A percentile compares a stretch with the other conserved stretches of the same genome.
Evolutionary conservation across 2,113 vertebrate species (phyloP).

Genomic region (Oreochromis aureus): DNA sequence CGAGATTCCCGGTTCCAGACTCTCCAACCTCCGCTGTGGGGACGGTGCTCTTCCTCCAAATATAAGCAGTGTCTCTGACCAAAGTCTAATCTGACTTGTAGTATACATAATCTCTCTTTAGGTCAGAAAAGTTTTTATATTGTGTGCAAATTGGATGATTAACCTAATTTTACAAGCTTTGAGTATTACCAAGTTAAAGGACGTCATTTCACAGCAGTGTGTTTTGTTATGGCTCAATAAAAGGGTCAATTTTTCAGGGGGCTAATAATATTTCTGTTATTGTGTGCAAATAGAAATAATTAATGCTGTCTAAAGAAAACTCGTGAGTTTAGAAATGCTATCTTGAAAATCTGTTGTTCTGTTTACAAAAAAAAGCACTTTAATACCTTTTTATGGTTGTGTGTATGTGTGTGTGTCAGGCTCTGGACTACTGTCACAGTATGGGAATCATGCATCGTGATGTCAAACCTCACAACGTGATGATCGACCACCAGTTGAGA

Average conservation of each 20-base stretch:
- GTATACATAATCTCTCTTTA: not conserved
- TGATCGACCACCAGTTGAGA: slow-evolving; percentile 99
- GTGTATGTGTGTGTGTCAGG: slow-evolving; percentile 64
- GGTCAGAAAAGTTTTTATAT: not conserved
- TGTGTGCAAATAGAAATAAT: not conserved
- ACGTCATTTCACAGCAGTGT: not conserved
- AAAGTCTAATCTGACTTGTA: not conserved
- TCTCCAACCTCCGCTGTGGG: not conserved
- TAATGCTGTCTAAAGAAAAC: not conserved
- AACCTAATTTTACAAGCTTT: not conserved
- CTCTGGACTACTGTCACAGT: slow-evolving; percentile 99
- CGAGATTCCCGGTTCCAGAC: fast-evolving
- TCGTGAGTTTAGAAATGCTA: not conserved
- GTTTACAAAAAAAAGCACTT: not conserved
- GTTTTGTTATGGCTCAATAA: not conserved
- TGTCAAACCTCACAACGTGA: slow-evolving; percentile 99
- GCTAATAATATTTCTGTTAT: not conserved
- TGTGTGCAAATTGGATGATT: fast-evolving
- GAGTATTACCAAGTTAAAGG: not conserved
- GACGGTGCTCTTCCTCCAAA: not conserved
- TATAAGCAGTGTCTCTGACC: not conserved
- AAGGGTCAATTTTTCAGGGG: not conserved
- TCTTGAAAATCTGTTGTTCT: fast-evolving
- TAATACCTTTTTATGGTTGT: not conserved
- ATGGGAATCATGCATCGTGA: slow-evolving; percentile 99